A percentile compares a stretch with the other conserved stretches of the same genome.
These are phyloP conservation scores for Anguilla japonica DNA, from an alignment of 2,113 vertebrate genomes.

Conservation along the genomic window DNA sequence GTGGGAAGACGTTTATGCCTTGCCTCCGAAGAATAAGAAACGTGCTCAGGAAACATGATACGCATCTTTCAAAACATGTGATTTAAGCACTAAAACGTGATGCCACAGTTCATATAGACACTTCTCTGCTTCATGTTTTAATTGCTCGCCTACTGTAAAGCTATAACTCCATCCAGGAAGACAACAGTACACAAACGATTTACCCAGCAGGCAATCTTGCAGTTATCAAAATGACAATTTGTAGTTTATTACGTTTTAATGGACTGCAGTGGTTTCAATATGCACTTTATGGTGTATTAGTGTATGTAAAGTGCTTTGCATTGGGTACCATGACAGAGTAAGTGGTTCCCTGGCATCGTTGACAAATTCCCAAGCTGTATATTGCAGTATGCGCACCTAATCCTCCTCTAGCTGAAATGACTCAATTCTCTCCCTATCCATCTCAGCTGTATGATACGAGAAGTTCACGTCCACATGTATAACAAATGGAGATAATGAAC, in stretches of 20 bases:
- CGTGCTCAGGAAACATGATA: background rate
- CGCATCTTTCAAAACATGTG: background rate
- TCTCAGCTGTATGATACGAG: background rate
- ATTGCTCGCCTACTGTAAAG: conserved; percentile 1
- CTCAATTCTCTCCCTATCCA: background rate
- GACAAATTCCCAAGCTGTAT: too few species aligned
- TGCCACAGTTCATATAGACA: background rate
- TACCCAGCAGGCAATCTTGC: background rate
- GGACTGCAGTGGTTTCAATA: background rate
- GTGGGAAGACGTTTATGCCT: conserved; percentile 2
- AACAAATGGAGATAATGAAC: too few species aligned
- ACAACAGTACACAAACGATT: background rate
- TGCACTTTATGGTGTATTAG: background rate
- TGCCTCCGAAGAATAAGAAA: background rate
- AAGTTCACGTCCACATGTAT: background rate
- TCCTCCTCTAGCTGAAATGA: background rate
- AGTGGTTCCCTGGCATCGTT: too few species aligned
- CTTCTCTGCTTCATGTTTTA: background rate
- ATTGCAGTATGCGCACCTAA: background rate
- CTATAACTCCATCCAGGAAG: background rate
- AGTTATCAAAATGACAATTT: conserved; percentile 1
- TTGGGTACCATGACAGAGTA: background rate
- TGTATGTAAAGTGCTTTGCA: background rate
- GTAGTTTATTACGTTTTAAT: conserved; percentile 5
- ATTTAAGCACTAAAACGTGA: background rate